These are phyloP conservation scores for Metridium senile DNA, from an alignment of 92 coral and sea anemone species.

Conservation along the genomic window DNA sequence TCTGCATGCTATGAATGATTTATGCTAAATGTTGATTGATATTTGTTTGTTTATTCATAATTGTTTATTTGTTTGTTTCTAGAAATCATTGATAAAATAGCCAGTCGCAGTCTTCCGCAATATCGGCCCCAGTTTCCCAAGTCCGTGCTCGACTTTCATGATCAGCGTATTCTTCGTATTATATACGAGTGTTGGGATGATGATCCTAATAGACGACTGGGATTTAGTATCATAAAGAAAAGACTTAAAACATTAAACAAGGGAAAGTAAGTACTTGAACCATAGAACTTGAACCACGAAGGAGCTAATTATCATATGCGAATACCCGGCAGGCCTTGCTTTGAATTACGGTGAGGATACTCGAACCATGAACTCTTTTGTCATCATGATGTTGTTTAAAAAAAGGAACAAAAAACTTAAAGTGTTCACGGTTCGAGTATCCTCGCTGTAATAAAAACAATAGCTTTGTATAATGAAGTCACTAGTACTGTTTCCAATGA, in stretches of 20 bases:
- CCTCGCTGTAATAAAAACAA: no score
- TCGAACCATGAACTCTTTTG: no score
- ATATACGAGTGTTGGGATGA: conserved; percentile 70
- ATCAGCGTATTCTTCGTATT: conserved; percentile 41
- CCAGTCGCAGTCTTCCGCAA: conserved; percentile 43
- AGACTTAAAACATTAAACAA: conserved; percentile 47
- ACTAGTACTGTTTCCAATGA: no score
- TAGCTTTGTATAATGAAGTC: no score
- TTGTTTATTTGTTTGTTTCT: no score
- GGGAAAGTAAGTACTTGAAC: conserved; percentile 60
- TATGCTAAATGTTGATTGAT: neutral
- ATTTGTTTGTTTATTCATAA: neutral
- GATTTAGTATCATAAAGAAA: conserved; percentile 51
- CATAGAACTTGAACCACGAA: neutral
- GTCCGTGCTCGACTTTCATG: conserved; percentile 21
- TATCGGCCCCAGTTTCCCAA: conserved; percentile 71
- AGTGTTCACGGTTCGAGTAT: no score
- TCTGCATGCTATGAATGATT: neutral
- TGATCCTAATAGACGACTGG: conserved; percentile 56
- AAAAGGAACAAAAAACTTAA: no score
- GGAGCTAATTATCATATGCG: no score
- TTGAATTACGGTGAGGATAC: no score
- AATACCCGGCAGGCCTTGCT: no score
- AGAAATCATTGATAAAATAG: conserved; percentile 61
- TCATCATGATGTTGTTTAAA: no score